phyloP scores from a whole-genome alignment of 1,140 invertebrate species.

The Dermatophagoides farinae region DNA sequence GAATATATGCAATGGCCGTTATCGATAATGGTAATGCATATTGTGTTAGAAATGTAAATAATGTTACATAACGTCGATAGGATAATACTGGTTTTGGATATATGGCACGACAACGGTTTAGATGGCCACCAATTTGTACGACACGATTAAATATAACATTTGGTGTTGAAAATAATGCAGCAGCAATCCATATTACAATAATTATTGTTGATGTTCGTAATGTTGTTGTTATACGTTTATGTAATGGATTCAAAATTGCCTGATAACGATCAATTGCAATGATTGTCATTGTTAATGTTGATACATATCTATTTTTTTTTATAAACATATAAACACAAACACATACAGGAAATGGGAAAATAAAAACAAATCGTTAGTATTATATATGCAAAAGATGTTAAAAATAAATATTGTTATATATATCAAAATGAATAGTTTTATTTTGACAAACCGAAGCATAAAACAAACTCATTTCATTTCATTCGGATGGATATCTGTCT shows the following conservation, averaged over 20 bases:
- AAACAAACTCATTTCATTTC: too few species aligned
- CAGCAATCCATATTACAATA: not conserved
- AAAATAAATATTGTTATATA: too few species aligned
- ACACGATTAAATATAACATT: conserved; percentile 9
- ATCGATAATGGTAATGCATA: conserved; percentile 6
- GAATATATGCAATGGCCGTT: conserved; percentile 5
- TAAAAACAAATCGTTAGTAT: not conserved
- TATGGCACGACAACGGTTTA: not conserved
- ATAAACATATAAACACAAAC: not conserved
- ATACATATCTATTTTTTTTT: conserved; percentile 8
- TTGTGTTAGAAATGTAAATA: conserved; percentile 13
- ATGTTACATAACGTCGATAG: not conserved
- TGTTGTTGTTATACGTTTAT: conserved; percentile 2
- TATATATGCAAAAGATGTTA: not conserved
- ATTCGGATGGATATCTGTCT: too few species aligned
- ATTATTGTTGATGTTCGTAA: conserved; percentile 3
- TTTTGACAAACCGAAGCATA: too few species aligned
- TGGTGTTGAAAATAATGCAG: not conserved
- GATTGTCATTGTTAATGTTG: conserved; percentile 9
- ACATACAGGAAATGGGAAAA: not conserved
- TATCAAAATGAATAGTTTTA: too few species aligned
- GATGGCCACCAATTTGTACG: not conserved
- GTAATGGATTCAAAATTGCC: conserved; percentile 2
- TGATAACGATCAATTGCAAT: conserved; percentile 11
- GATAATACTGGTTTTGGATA: not conserved